A percentile compares a stretch with the other conserved stretches of the same genome.
phyloP scores from a whole-genome alignment of 2,797 vertebrate genomes.

The Calcarius lapponicus region DNA sequence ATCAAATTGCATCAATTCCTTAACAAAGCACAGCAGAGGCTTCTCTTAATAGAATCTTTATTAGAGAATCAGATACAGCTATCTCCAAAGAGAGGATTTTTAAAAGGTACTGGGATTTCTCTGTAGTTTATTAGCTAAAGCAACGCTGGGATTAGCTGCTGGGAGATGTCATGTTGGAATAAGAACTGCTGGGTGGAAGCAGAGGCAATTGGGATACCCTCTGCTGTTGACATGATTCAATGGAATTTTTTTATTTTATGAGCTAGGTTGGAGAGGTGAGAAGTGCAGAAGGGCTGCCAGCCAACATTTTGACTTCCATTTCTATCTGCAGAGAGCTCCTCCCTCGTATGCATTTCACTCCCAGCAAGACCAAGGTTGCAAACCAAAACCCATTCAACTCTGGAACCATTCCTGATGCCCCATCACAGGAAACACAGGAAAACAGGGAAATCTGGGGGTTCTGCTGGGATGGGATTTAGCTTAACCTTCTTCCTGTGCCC shows the following conservation, averaged over 20 bases:
- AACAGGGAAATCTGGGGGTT: fast-evolving
- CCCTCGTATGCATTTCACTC: neutral
- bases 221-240: neutral
- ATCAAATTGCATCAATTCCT: constrained; percentile 70
- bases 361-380: neutral
- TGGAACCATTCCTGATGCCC: neutral
- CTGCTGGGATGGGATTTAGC: neutral
- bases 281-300: neutral
- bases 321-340: neutral
- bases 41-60: constrained; percentile 61
- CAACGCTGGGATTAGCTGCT: constrained; percentile 29
- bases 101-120: constrained; percentile 41
- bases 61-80: constrained; percentile 57
- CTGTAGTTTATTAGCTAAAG: constrained; percentile 48
- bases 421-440: neutral
- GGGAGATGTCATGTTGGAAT: neutral
- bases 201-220: constrained; percentile 2
- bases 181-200: constrained; percentile 7
- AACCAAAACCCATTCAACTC: neutral
- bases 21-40: constrained; percentile 56
- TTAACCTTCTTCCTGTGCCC: neutral
- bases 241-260: neutral
- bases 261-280: neutral
- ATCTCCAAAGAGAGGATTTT: constrained; percentile 46
- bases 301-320: fast-evolving